Evolutionary conservation across 2,888 invertebrate species (phyloP), one percentile per base, ranked within the genome.

Genomic region (Resseliella maxima): DNA sequence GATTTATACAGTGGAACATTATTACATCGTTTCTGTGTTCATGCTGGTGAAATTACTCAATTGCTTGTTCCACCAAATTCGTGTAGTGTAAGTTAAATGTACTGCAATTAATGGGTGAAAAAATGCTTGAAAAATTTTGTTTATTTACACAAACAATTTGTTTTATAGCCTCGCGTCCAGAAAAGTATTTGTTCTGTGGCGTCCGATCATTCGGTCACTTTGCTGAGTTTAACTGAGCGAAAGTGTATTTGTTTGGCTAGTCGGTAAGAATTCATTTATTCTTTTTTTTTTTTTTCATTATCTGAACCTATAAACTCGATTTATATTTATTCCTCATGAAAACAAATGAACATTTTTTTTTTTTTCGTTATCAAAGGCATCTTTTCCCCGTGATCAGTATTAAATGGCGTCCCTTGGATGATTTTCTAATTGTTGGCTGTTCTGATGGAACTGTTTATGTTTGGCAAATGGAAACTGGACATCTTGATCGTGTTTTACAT

Each of bases 391-490:
- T 99, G 36, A 95, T 97, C 36, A 95, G 95, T 45, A 98, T 99
- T 88, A 98, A 98, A 90, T 99, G 98, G 98, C 93, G 98, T 81
- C 98, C 99, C 0, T 93, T 98, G 1, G 99, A 99, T 90, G 99
- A 99, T 91, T 99, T 99, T 90, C 96, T 99, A 93, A 96, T 99
- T 88, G 97, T 99, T 27, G 98, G 97, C 0, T 98, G 98, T 90
- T 96, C 97, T 10, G 99, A 99, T 91, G 98, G 99, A 1, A 97
- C 98, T 0, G 98, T 99, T 0, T 99, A 98, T 91, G 98, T 99
- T 0, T 99, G 99, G 99, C 99, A 99, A 92, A 99, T 99, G 98
- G 99, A 99, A 92, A 99, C 99, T 0, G 98, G 98, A 0, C 98
- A 99, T 90, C 92, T 99, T 89, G 99, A 99, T 91, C 93, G 99